Evolutionary conservation across 2,113 vertebrate genomes (phyloP), one percentile per base, ranked within the genome.

Genomic region (Agelaius phoeniceus): DNA sequence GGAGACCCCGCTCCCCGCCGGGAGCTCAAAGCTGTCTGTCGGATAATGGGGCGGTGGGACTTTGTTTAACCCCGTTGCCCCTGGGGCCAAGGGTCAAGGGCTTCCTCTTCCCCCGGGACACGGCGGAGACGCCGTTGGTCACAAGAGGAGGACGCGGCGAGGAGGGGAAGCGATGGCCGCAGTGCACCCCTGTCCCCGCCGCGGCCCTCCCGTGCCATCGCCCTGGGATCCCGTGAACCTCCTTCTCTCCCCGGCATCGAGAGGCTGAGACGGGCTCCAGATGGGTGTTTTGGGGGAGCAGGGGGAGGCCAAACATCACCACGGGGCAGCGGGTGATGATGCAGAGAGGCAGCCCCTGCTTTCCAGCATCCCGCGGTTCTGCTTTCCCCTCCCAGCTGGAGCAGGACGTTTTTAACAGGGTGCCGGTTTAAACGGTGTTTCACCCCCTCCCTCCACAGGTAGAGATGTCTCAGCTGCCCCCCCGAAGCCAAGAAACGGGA

Each of bases 41-140:
- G 83, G 75, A 88, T 94, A 93, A 96, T 83, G 94, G 86, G 94
- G 86, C 93, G 91, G 91, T 87, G 93, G 94, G 94, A 94, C 94
- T 96, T 96, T 96, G 96, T 93, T 96, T 96, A 96, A 96, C 96
- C 96, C 46, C 76, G 9, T 16, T 96, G 94, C 75, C 86, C 96
- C 63, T 20, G 49, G 58, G 89, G 91, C 89, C 94, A 96, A 54
- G 58, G 96, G 96, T 96, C 96, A 96, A 96, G 96, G 91, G 89
- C 83, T 96, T 96, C 91, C 75, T 93, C 83, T 85, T 90, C 58
- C 88, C 84, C 69, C 51, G 80, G 73, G 88, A 46, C 95, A 68
- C 44, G n/a, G 59, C 74, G 15, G 65, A 69, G 93, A 92, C 81
- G 85, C 86, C 51, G 73, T 18, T 58, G 73, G 76, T 62, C 52